Evolutionary conservation across 2,888 invertebrate genomes (phyloP).

Genomic region (Kryphioiulus occultus): DNA sequence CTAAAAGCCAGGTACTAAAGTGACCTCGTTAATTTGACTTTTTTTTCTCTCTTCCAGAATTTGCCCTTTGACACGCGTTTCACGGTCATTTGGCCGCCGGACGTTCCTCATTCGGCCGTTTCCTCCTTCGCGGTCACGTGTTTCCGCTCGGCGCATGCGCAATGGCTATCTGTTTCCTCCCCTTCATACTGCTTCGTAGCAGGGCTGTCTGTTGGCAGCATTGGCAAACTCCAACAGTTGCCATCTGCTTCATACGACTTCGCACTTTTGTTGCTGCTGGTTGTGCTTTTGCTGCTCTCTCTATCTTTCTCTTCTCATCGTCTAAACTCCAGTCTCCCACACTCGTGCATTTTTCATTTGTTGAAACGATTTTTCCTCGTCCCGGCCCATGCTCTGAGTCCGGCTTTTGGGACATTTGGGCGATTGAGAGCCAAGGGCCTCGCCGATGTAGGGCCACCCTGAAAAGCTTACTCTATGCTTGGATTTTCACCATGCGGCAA

Average conservation of each 20-base stretch:
- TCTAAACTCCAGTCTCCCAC: background rate
- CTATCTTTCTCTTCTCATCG: background rate
- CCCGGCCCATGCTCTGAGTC: background rate
- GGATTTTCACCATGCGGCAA: conserved; percentile 54
- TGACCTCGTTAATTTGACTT: background rate
- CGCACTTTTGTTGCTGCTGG: conserved; percentile 29
- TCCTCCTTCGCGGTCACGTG: background rate
- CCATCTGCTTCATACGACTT: conserved; percentile 38
- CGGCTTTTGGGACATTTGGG: background rate
- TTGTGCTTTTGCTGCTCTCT: background rate
- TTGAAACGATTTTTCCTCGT: background rate
- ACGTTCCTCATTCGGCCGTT: background rate
- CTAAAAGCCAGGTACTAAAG: no score
- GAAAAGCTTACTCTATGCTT: conserved; percentile 52
- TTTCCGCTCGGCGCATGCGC: background rate
- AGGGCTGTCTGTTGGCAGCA: background rate
- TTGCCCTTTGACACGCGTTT: background rate
- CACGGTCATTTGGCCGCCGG: background rate
- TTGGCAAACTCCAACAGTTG: conserved; percentile 38
- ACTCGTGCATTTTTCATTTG: background rate
- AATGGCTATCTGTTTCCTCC: background rate
- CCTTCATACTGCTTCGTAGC: background rate
- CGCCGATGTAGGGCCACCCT: conserved; percentile 41
- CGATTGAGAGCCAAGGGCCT: background rate
- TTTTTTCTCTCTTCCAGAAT: background rate